These are phyloP conservation scores for Enteromius anoplus DNA, from an alignment of 2,797 vertebrate species.

Conservation along the genomic window DNA sequence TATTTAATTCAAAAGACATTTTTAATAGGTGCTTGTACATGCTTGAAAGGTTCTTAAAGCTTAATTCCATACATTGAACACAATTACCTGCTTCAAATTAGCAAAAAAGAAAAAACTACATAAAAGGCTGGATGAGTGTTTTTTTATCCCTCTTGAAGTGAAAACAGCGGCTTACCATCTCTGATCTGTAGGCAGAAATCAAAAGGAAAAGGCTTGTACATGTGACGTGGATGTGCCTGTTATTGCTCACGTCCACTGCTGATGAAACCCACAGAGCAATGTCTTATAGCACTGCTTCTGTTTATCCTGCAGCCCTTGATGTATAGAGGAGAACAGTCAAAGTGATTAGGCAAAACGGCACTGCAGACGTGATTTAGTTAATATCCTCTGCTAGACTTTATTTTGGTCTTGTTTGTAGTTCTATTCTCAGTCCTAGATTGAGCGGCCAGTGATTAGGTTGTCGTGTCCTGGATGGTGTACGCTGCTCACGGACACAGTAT, in stretches of 20 bases:
- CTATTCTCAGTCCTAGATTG: slow-evolving; percentile 26
- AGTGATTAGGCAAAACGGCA: slow-evolving; percentile 5
- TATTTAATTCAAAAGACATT: not conserved
- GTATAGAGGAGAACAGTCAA: slow-evolving; percentile 16
- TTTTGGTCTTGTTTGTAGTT: slow-evolving; percentile 30
- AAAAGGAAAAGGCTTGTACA: slow-evolving; percentile 33
- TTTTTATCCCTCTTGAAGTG: slow-evolving; percentile 28
- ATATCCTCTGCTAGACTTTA: not conserved
- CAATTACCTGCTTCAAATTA: slow-evolving; percentile 9
- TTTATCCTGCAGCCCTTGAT: slow-evolving; percentile 38
- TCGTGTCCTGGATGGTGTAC: not conserved
- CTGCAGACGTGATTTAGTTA: not conserved
- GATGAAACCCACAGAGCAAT: slow-evolving; percentile 38
- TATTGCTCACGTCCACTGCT: slow-evolving; percentile 29
- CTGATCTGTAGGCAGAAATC: slow-evolving; percentile 8
- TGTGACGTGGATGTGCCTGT: slow-evolving; percentile 13
- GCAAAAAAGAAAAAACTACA: not conserved
- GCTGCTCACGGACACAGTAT: not conserved
- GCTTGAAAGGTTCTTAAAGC: not conserved
- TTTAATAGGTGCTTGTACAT: not conserved
- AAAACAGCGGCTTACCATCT: slow-evolving; percentile 1
- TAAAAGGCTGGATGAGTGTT: slow-evolving; percentile 18
- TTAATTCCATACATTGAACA: slow-evolving; percentile 9
- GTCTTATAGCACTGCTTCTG: slow-evolving; percentile 32
- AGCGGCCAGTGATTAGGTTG: slow-evolving; percentile 17